phyloP scores from a whole-genome alignment of 2,888 invertebrate genomes.

The Laspeyria flexula region DNA sequence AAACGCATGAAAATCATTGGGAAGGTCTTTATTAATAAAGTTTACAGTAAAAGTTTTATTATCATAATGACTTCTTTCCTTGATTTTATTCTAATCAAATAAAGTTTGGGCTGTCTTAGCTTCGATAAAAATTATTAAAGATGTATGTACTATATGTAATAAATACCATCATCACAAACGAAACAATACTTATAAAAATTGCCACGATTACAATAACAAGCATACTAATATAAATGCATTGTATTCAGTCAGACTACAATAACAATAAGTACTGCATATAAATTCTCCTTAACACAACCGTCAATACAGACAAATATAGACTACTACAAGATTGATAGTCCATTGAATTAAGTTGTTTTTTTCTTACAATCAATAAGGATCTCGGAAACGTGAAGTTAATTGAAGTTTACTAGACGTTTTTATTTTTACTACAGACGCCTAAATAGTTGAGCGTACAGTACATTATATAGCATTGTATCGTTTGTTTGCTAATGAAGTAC shows the following conservation, averaged over 20 bases:
- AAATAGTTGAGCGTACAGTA: conserved; percentile 38
- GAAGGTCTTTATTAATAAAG: no score
- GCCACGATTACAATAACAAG: no score
- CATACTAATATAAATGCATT: neutral
- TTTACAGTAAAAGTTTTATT: no score
- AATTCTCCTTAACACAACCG: neutral
- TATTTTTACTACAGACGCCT: conserved; percentile 2
- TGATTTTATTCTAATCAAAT: no score
- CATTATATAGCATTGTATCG: conserved; percentile 24
- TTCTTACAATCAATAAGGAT: neutral
- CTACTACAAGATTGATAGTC: neutral
- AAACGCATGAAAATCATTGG: no score
- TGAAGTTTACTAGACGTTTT: neutral
- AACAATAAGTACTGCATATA: neutral
- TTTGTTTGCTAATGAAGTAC: conserved; percentile 39
- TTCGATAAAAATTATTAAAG: no score
- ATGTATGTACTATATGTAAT: no score
- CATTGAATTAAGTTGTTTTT: neutral
- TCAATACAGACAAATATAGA: neutral
- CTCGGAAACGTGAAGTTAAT: neutral
- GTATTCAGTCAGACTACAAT: neutral
- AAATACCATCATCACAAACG: no score
- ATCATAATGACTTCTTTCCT: no score
- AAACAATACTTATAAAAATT: no score
- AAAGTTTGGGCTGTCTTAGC: no score